These are phyloP conservation scores for Palythoa grandis DNA, from an alignment of 92 coral and sea anemone genomes.

Conservation along the genomic window DNA sequence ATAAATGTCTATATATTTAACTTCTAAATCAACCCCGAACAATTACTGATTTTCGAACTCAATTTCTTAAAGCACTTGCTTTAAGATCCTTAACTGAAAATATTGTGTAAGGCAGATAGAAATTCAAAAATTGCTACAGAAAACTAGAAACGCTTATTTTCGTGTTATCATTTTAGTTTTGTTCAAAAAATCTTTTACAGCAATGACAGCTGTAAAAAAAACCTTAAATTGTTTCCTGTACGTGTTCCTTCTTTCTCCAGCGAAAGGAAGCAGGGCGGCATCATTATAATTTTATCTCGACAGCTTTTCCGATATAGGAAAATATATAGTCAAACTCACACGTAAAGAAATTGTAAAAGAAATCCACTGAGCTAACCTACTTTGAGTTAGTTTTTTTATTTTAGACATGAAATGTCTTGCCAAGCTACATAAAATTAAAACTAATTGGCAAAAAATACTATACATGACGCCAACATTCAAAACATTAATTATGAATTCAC, in stretches of 20 bases:
- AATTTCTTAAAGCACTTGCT: not conserved
- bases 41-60: not conserved
- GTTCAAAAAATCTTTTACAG: not conserved
- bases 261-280: not conserved
- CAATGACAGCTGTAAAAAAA: not conserved
- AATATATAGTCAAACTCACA: not conserved
- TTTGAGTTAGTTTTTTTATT: not conserved
- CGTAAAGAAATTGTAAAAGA: not conserved
- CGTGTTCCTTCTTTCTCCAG: not conserved
- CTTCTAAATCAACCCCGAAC: too few species aligned
- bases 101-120: not conserved
- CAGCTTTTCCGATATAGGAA: slow-evolving; percentile 17
- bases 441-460: not conserved
- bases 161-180: too few species aligned
- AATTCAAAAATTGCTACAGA: not conserved
- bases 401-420: not conserved
- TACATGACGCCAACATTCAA: not conserved
- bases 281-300: not conserved
- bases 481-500: not conserved
- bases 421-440: not conserved
- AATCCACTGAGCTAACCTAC: not conserved
- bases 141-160: too few species aligned
- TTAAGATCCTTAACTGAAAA: not conserved
- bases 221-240: not conserved
- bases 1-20: not conserved